Conservation (phyloP, 2,797 vertebrate genomes). For the Pelochelys cantorii region DNA sequence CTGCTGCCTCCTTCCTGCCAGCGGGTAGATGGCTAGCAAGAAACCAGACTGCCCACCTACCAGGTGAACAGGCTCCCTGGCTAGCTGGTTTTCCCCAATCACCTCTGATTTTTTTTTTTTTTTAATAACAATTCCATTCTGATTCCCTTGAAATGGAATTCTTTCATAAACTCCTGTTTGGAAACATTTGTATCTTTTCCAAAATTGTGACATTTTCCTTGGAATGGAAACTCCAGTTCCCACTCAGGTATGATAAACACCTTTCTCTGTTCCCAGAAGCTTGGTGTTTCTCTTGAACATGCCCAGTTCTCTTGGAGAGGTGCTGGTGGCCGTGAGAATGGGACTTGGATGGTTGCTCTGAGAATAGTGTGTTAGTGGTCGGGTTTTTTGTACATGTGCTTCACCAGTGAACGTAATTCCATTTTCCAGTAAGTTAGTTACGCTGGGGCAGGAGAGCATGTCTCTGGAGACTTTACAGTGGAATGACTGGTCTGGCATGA, state of each 20-base stretch:
- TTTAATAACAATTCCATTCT: too few species aligned
- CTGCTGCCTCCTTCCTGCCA: neutral
- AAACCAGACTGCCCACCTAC: too few species aligned
- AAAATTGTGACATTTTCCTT: neutral
- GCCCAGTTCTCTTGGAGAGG: neutral
- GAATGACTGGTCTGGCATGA: neutral
- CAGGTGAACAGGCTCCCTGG: neutral
- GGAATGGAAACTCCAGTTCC: neutral
- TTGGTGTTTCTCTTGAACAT: neutral
- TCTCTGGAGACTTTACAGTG: neutral
- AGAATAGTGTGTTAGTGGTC: neutral
- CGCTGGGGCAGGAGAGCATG: neutral
- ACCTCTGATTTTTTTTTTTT: neutral
- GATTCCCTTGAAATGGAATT: neutral
- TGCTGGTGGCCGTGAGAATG: neutral
- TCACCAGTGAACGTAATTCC: neutral
- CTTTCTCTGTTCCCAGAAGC: neutral
- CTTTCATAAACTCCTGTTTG: neutral
- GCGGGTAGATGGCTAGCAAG: neutral
- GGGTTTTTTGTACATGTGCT: neutral
- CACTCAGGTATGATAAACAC: neutral
- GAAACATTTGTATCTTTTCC: neutral
- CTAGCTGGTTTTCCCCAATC: neutral
- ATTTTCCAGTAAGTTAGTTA: neutral
- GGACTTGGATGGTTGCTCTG: neutral